A percentile compares a stretch with the other conserved stretches of the same genome.
Evolutionary conservation across 2,113 vertebrate genomes (phyloP).

Genomic region (Anolis sagrei): DNA sequence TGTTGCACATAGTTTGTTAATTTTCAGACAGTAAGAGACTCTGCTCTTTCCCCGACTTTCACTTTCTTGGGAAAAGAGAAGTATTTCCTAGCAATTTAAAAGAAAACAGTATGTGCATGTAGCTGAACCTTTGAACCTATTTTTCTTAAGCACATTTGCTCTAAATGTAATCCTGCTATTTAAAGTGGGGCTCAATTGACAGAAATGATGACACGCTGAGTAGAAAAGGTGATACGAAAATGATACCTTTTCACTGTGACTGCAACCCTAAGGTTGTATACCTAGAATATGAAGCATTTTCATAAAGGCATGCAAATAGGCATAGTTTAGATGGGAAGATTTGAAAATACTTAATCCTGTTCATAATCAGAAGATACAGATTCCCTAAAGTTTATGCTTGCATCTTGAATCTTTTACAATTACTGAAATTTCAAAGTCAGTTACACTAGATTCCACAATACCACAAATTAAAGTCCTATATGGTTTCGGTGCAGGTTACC

Average conservation of each 20-base stretch:
- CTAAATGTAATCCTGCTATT: neutral
- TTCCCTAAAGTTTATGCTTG: neutral
- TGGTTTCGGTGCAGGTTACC: too few relatives aligned
- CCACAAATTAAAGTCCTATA: neutral
- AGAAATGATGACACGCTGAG: neutral
- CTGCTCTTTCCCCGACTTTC: neutral
- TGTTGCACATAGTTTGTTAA: neutral
- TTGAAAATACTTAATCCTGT: neutral
- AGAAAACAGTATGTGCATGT: neutral
- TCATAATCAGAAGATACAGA: neutral
- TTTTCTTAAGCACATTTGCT: neutral
- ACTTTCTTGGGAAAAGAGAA: neutral
- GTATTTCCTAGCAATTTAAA: neutral
- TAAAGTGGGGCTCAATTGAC: neutral
- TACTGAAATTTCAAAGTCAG: neutral
- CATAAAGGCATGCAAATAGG: neutral
- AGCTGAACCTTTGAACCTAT: neutral
- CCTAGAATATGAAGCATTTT: neutral
- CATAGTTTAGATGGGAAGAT: neutral
- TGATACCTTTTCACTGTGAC: neutral
- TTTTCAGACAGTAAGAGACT: conserved; percentile 12
- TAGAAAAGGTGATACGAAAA: too few relatives aligned
- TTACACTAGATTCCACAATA: neutral
- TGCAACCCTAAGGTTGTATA: neutral
- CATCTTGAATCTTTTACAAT: neutral